phyloP scores from a whole-genome alignment of 2,888 invertebrate genomes.

The Elmis aenea region DNA sequence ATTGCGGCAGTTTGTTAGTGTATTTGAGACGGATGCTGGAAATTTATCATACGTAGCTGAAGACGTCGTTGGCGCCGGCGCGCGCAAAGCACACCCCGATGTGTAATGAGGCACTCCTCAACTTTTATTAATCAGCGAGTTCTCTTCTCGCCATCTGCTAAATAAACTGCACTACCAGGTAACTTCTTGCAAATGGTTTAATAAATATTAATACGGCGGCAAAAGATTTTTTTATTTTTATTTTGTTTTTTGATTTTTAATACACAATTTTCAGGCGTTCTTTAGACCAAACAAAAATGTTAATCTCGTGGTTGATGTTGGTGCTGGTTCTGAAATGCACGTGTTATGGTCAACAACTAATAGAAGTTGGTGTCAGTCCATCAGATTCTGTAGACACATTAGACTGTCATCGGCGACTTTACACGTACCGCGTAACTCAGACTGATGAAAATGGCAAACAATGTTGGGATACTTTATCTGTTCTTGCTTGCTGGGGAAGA shows the following conservation, averaged over 20 bases:
- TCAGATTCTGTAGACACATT: conserved; percentile 48
- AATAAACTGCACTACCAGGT: conserved; percentile 18
- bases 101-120: conserved; percentile 31
- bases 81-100: conserved; percentile 28
- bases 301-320: conserved; percentile 4
- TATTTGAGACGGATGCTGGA: no score
- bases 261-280: no score
- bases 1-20: no score
- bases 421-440: conserved; percentile 63
- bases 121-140: conserved; percentile 37
- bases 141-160: conserved; percentile 22
- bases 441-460: conserved; percentile 58
- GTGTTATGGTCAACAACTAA: conserved; percentile 27
- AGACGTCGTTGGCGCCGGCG: conserved; percentile 22
- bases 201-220: no score
- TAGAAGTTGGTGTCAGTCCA: conserved; percentile 28
- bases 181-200: not conserved
- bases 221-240: no score
- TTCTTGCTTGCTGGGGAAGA: conserved; percentile 75
- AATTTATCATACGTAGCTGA: no score
- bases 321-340: conserved; percentile 4
- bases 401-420: conserved; percentile 63
- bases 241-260: no score
- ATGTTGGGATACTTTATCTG: conserved; percentile 72
- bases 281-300: not conserved